Evolutionary conservation across 2,888 invertebrate genomes (phyloP), one percentile per base, ranked within the genome.

Genomic region (Drosophila vallismaia): DNA sequence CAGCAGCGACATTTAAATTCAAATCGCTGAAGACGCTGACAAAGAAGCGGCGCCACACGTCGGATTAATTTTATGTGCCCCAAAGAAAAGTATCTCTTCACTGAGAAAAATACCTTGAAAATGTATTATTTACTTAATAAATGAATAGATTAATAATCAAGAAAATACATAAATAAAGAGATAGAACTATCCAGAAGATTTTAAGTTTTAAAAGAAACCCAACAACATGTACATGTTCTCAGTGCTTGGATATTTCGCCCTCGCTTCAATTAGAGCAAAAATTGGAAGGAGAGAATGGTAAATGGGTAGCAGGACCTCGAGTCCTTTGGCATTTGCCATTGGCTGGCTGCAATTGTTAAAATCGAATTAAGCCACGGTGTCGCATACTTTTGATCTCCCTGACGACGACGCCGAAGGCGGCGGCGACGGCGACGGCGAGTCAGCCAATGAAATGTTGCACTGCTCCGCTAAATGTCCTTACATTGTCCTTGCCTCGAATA

Each of bases 41-140:
- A 80, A 83, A 76, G 84, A 68, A 74, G 80, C 57, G 87, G 78
- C 82, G 89, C 85, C 88, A 89, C 90, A 89, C 89, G 90, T 89
- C 89, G 90, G 89, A 89, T 89, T 89, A 89, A 83, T 89, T 89
- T 89, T 88, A 88, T 88, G 86, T 76, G 71, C 74, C 71, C 75
- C 73, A 69, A 73, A 76, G 73, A 72, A 46, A 38, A 55, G 44
- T 66, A 26, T 44, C 38, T 29, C 1, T 4, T 10, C 24, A 44
- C 44, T 44, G 44, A 44, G 44, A 44, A 24, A 44, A 44, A 44
- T 44, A 14, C 14, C 4, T 19, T 3, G 19, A 4, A 42, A 14
- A 19, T 42, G 3, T 4, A 14, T 8, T n/a, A 6, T 7, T 19
- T 19, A 19, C 2, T 14, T 4, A 19, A 4, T 8, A 19, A 42